phyloP scores from a whole-genome alignment of 2,888 invertebrate genomes.

The Coenonympha glycerion region DNA sequence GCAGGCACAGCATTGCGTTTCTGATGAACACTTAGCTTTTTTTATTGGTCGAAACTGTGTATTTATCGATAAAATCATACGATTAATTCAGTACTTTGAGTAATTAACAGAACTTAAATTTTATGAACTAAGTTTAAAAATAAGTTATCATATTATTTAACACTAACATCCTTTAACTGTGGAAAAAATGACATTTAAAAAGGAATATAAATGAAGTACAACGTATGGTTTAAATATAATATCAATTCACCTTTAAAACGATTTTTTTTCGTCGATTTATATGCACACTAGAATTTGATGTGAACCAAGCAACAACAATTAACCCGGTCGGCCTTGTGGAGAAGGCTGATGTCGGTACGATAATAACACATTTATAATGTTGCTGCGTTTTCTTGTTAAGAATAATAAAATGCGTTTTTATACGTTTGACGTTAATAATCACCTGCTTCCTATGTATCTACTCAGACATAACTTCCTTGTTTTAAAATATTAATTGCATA shows the following conservation, averaged over 20 bases:
- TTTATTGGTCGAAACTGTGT: too few relatives aligned
- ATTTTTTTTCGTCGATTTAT: constrained; percentile 6
- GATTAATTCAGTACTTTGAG: too few relatives aligned
- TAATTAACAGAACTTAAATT: too few relatives aligned
- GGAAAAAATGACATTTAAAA: neutral
- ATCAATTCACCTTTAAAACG: constrained; percentile 23
- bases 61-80: neutral
- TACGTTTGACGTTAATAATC: constrained; percentile 25
- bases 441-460: constrained; percentile 25
- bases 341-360: constrained; percentile 30
- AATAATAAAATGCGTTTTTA: constrained; percentile 24
- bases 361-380: constrained; percentile 32
- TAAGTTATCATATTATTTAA: too few relatives aligned
- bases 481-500: constrained; percentile 11
- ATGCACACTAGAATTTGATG: constrained; percentile 29
- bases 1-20: too few relatives aligned
- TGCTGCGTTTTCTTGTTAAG: constrained; percentile 27
- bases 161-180: too few relatives aligned
- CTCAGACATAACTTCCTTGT: constrained; percentile 9
- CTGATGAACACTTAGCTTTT: too few relatives aligned
- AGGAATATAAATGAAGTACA: neutral
- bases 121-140: too few relatives aligned
- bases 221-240: neutral
- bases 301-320: constrained; percentile 28
- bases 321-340: constrained; percentile 33